Conservation (phyloP, 2,888 invertebrate species). For the Ashinkailepas kermadecensis region DNA sequence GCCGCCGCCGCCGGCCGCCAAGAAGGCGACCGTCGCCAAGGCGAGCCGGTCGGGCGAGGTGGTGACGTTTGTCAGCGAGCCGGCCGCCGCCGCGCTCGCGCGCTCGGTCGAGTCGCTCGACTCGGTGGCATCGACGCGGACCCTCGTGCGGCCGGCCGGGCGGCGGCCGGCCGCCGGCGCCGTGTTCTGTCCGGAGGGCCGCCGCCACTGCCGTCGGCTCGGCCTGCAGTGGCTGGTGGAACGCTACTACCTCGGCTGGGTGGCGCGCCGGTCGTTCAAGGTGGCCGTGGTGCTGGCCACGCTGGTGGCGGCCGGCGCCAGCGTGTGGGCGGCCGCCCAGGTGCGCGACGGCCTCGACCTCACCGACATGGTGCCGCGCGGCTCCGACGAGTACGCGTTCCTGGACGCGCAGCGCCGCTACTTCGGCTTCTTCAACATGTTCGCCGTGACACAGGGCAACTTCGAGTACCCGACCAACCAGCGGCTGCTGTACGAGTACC, state of each 20-base stretch:
- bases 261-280: background rate
- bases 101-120: slow-evolving; percentile 7
- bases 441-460: slow-evolving; percentile 87
- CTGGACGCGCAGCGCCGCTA: slow-evolving; percentile 83
- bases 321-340: slow-evolving; percentile 66
- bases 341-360: slow-evolving; percentile 78
- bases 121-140: slow-evolving; percentile 1
- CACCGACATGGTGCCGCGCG: slow-evolving; percentile 86
- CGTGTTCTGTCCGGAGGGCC: background rate
- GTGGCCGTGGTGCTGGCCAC: background rate
- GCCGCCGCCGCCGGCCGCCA: background rate
- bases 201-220: slow-evolving; percentile 9
- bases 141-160: background rate
- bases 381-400: slow-evolving; percentile 90
- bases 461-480: slow-evolving; percentile 96
- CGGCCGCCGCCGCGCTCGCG: background rate
- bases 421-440: slow-evolving; percentile 98
- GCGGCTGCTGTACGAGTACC: slow-evolving; percentile 85
- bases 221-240: slow-evolving; percentile 17
- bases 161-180: background rate
- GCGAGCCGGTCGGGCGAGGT: background rate
- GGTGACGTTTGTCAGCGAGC: background rate
- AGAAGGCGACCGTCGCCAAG: background rate
- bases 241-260: background rate
- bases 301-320: slow-evolving; percentile 49